These are phyloP conservation scores for Hyperoplus lanceolatus DNA, from an alignment of 2,797 vertebrate genomes.

Conservation along the genomic window DNA sequence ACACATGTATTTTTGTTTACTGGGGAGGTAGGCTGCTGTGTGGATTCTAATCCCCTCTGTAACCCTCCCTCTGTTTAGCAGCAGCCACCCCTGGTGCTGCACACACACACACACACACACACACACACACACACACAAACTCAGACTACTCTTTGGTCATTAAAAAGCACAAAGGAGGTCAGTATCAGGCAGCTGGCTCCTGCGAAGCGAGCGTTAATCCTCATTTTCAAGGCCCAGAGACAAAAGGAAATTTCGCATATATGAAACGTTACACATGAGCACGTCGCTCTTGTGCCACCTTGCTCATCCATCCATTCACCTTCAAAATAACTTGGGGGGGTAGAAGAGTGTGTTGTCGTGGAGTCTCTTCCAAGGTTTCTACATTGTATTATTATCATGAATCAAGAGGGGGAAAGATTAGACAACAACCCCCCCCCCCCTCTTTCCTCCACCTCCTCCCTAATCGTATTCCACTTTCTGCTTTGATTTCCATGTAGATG, in stretches of 20 bases:
- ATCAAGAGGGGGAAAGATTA: constrained; percentile 44
- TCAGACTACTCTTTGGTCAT: constrained; percentile 69
- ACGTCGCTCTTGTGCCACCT: constrained; percentile 40
- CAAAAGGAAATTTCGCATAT: constrained; percentile 69
- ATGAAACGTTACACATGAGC: constrained; percentile 57
- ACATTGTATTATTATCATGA: constrained; percentile 62
- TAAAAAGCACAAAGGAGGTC: constrained; percentile 84
- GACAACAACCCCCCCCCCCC: neutral
- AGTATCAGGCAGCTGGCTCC: constrained; percentile 80
- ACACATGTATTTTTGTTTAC: constrained; percentile 74
- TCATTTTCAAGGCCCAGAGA: constrained; percentile 72
- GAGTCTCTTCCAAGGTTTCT: constrained; percentile 14
- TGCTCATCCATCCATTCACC: constrained; percentile 41
- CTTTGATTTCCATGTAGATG: constrained; percentile 82
- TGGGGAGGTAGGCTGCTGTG: constrained; percentile 59
- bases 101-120: constrained; percentile 9
- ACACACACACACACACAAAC: constrained; percentile 37
- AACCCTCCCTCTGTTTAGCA: constrained; percentile 59
- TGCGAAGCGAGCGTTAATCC: constrained; percentile 78
- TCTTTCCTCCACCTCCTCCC: constrained; percentile 22
- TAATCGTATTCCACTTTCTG: constrained; percentile 73
- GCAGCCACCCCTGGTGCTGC: constrained; percentile 51
- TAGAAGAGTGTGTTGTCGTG: constrained; percentile 14
- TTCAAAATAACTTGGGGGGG: constrained; percentile 16
- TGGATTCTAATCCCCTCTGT: constrained; percentile 71